Conservation (phyloP, 2,797 vertebrate species). For the Babyrousa celebensis region DNA sequence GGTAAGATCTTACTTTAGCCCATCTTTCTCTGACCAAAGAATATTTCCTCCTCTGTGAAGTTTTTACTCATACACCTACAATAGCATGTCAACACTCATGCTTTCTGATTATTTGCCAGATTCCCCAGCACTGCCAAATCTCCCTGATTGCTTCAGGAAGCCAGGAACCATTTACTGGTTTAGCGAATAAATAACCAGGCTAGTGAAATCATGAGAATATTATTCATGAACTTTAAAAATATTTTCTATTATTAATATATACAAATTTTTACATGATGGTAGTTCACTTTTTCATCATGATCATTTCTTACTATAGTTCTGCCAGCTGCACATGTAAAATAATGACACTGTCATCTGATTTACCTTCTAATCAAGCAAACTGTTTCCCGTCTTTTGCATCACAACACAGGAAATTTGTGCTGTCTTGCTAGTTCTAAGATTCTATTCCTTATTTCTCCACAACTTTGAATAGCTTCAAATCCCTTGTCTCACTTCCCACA, state of each 20-base stretch:
- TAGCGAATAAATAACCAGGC: neutral
- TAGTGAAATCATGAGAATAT: neutral
- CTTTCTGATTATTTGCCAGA: neutral
- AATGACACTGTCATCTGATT: neutral
- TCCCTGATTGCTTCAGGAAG: neutral
- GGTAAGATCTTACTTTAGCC: neutral
- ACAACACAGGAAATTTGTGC: neutral
- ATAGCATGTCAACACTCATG: neutral
- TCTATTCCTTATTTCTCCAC: neutral
- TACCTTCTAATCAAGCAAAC: neutral
- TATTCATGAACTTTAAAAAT: neutral
- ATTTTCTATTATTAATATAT: constrained; percentile 4
- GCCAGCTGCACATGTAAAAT: neutral
- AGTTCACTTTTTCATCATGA: neutral
- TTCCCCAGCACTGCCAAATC: neutral
- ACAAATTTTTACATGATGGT: neutral
- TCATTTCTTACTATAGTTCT: neutral
- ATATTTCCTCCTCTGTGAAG: neutral
- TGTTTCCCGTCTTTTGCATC: neutral
- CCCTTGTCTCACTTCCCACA: neutral
- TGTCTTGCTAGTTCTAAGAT: neutral
- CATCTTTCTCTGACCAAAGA: neutral
- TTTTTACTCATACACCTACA: neutral
- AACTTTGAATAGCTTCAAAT: neutral
- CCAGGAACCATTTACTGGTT: neutral